Evolutionary conservation across 2,797 vertebrate species (phyloP).

Genomic region (Characodon lateralis): DNA sequence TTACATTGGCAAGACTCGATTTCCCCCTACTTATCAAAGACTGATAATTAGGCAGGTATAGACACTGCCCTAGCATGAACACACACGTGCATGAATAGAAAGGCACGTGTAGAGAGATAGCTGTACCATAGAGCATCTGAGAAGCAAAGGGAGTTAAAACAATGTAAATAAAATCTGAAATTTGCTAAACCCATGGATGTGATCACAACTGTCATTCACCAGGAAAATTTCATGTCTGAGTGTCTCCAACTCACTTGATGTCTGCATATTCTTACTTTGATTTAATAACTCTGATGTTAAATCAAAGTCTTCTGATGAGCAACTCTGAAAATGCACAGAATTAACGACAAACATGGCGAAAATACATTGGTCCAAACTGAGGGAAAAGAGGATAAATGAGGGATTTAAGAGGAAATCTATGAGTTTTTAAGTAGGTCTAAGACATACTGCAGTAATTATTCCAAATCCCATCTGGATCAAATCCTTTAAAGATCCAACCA

Average conservation of each 20-base stretch:
- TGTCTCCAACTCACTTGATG: neutral
- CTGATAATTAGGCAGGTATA: conserved; percentile 67
- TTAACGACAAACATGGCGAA: neutral
- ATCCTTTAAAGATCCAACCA: neutral
- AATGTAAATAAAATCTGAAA: conserved; percentile 4
- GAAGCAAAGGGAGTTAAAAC: conserved; percentile 5
- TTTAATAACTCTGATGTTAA: too few species aligned
- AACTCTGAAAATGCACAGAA: neutral
- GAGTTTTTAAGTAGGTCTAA: neutral
- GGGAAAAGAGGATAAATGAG: neutral
- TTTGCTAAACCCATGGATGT: conserved; percentile 1
- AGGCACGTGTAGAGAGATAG: conserved; percentile 7
- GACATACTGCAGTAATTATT: conserved; percentile 3
- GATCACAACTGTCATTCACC: conserved; percentile 10
- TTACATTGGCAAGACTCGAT: conserved; percentile 74
- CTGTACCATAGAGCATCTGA: neutral
- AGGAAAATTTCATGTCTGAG: neutral
- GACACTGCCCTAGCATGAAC: conserved; percentile 35
- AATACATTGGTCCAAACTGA: neutral
- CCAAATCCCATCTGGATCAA: neutral
- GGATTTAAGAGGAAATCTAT: neutral
- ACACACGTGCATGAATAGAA: conserved; percentile 34
- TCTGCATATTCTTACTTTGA: neutral
- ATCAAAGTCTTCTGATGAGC: too few species aligned
- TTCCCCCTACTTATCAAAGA: conserved; percentile 75